These are phyloP conservation scores for Tribolium castaneum DNA, from an alignment of 1,140 invertebrate genomes.

Conservation along the genomic window DNA sequence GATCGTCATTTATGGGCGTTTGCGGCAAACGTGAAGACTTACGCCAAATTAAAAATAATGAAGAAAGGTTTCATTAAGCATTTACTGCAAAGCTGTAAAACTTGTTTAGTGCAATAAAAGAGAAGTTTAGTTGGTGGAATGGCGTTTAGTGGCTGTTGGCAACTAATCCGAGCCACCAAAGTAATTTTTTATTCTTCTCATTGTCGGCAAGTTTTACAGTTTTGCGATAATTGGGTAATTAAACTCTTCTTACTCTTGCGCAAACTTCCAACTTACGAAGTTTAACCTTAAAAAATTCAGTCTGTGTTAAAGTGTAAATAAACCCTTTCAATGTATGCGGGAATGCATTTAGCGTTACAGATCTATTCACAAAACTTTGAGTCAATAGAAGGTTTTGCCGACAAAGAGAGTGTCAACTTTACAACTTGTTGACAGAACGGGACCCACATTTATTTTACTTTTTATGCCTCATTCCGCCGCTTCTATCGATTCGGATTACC, in stretches of 20 bases:
- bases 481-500: background rate
- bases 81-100: background rate
- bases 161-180: background rate
- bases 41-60: background rate
- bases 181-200: background rate
- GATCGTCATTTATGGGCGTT: background rate
- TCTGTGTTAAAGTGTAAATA: background rate
- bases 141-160: background rate
- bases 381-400: slow-evolving; percentile 19
- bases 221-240: background rate
- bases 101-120: background rate
- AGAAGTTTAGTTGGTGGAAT: background rate
- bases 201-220: background rate
- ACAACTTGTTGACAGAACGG: slow-evolving; percentile 18
- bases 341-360: slow-evolving; percentile 17
- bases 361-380: slow-evolving; percentile 27
- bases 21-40: background rate
- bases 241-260: background rate
- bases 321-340: slow-evolving; percentile 9
- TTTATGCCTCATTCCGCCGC: background rate
- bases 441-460: slow-evolving; percentile 17
- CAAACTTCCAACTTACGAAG: background rate
- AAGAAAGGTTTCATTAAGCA: background rate
- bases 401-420: slow-evolving; percentile 27
- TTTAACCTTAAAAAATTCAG: background rate